Evolutionary conservation across 2,888 invertebrate species (phyloP).

Genomic region (Ferrisia virgata): DNA sequence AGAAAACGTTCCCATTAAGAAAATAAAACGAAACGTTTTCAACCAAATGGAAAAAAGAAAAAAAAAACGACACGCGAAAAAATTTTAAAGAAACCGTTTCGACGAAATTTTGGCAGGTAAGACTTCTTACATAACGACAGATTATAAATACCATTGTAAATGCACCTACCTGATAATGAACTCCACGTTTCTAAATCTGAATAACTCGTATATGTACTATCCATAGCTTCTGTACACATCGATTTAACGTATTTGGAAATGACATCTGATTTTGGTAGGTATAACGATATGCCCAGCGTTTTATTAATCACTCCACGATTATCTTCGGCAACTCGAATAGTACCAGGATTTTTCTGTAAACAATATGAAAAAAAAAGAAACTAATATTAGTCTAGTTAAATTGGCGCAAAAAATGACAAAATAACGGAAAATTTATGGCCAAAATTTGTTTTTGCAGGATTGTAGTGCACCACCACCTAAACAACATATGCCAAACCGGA

Average conservation of each 20-base stretch:
- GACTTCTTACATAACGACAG: not conserved
- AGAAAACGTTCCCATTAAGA: not conserved
- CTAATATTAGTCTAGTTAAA: not conserved
- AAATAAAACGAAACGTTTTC: not conserved
- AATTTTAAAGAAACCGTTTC: not conserved
- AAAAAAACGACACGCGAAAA: not conserved
- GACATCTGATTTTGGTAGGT: slow-evolving; percentile 62
- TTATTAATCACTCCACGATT: slow-evolving; percentile 80
- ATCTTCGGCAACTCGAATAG: slow-evolving; percentile 85
- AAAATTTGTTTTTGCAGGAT: no score
- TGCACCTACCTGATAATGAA: slow-evolving; percentile 65
- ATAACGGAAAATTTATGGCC: no score
- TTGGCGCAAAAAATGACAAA: no score
- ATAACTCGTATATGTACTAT: slow-evolving; percentile 72
- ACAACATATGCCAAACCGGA: no score
- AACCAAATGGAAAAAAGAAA: not conserved
- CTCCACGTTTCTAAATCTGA: slow-evolving; percentile 78
- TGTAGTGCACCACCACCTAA: no score
- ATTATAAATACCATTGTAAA: not conserved
- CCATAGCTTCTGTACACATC: slow-evolving; percentile 74
- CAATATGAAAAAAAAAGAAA: not conserved
- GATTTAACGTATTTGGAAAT: slow-evolving; percentile 72
- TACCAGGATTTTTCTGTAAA: slow-evolving; percentile 70
- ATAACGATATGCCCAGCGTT: slow-evolving; percentile 78
- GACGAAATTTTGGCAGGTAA: not conserved